Percentiles rank a stretch among this genome's conserved stretches.
phyloP scores from a whole-genome alignment of 1,140 invertebrate species.

The Lasioglossum baleicum region DNA sequence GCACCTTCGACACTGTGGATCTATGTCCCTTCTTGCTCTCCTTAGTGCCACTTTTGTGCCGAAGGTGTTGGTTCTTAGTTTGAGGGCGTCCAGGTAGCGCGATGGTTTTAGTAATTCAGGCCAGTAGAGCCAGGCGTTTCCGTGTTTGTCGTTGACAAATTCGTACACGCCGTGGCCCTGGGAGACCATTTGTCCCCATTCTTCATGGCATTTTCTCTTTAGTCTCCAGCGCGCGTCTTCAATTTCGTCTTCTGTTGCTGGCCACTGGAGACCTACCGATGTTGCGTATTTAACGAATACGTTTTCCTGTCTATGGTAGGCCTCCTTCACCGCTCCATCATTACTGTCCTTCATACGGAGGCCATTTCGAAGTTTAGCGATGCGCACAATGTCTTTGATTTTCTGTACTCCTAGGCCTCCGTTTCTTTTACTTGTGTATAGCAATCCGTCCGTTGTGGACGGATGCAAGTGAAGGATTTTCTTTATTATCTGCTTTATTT shows the following conservation, averaged over 20 bases:
- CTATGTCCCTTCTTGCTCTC: neutral
- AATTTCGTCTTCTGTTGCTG: neutral
- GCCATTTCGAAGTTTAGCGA: no score
- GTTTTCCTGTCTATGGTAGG: neutral
- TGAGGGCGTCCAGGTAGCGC: neutral
- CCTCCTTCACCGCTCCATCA: neutral
- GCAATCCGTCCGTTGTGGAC: neutral
- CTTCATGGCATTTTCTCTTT: neutral
- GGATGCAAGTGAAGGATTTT: neutral
- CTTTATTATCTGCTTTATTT: neutral
- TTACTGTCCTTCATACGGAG: neutral
- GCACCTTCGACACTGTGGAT: neutral
- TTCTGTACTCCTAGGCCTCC: no score
- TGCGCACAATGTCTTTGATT: no score
- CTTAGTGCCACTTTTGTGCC: neutral
- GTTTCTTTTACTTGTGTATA: no score
- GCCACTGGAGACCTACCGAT: no score
- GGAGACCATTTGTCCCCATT: neutral
- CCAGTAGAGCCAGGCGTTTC: constrained; percentile 12
- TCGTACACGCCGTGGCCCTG: neutral
- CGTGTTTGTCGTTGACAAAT: neutral
- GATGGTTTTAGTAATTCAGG: no score
- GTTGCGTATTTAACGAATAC: neutral
- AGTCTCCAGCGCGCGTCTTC: neutral
- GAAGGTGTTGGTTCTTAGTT: constrained; percentile 8